Percentiles rank a stretch among this genome's conserved stretches.
Evolutionary conservation across 2,888 invertebrate genomes (phyloP).

Genomic region (Mythimna impura): DNA sequence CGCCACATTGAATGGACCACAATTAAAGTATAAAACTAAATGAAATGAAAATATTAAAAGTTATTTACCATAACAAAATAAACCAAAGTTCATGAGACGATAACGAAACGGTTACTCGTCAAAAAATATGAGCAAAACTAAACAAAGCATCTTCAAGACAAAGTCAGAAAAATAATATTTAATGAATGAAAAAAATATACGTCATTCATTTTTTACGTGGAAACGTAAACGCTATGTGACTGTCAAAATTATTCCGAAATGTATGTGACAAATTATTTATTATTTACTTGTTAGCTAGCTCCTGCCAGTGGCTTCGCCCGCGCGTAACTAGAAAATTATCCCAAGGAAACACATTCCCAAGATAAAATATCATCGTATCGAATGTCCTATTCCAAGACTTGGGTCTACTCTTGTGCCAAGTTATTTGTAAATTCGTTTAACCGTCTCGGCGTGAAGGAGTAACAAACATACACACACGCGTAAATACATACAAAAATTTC

Average conservation of each 20-base stretch:
- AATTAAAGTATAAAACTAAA: conserved; percentile 44
- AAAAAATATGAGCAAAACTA: conserved; percentile 64
- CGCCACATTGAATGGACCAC: conserved; percentile 54
- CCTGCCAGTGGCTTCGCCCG: too few relatives aligned
- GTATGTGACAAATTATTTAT: too few relatives aligned
- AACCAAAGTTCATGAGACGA: conserved; percentile 56
- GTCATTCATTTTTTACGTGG: conserved; percentile 42
- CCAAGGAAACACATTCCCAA: too few relatives aligned
- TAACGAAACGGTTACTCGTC: conserved; percentile 60
- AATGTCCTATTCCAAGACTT: too few relatives aligned
- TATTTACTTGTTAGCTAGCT: too few relatives aligned
- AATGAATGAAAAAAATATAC: conserved; percentile 32
- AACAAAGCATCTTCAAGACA: conserved; percentile 59
- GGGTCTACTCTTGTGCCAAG: too few relatives aligned
- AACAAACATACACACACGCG: too few relatives aligned
- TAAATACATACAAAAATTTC: too few relatives aligned
- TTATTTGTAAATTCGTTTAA: too few relatives aligned
- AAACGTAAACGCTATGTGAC: neutral
- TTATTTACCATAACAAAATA: conserved; percentile 60
- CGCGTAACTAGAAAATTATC: too few relatives aligned
- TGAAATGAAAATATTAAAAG: conserved; percentile 62
- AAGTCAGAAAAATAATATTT: conserved; percentile 54
- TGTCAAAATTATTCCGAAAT: neutral
- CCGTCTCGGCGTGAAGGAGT: too few relatives aligned
- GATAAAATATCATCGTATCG: too few relatives aligned